Evolutionary conservation across 2,113 vertebrate genomes (phyloP).

Genomic region (Epinephelus cyanopodus): DNA sequence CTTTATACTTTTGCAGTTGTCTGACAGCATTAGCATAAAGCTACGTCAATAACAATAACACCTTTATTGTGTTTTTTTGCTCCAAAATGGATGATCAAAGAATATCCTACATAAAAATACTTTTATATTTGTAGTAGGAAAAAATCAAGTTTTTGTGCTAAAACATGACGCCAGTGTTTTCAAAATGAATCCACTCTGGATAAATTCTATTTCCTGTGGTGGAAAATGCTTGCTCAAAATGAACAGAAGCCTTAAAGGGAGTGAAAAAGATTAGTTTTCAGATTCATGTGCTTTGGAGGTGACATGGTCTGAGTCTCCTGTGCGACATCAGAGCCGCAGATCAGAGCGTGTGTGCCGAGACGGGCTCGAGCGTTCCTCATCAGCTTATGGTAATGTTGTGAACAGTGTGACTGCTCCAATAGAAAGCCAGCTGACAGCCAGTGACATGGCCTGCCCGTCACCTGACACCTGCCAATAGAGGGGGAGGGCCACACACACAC

Average conservation of each 20-base stretch:
- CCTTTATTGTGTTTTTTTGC: background rate
- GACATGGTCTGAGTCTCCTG: slow-evolving; percentile 36
- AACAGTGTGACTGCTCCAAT: slow-evolving; percentile 79
- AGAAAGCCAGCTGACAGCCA: slow-evolving; percentile 85
- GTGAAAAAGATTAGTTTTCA: slow-evolving; percentile 25
- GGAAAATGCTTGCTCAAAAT: background rate
- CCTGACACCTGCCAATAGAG: slow-evolving; percentile 85
- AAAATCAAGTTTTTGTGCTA: background rate
- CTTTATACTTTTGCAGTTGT: background rate
- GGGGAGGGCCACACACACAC: slow-evolving; percentile 52
- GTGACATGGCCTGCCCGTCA: slow-evolving; percentile 83
- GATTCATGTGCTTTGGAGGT: slow-evolving; percentile 34
- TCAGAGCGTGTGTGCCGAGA: slow-evolving; percentile 57
- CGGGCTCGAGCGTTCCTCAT: slow-evolving; percentile 66
- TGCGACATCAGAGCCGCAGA: slow-evolving; percentile 64
- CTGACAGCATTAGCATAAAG: background rate
- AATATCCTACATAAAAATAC: no score
- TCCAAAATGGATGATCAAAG: background rate
- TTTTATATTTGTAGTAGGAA: background rate
- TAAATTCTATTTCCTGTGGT: background rate
- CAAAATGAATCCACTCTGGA: background rate
- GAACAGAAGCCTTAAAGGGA: background rate
- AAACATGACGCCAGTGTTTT: background rate
- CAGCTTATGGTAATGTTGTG: slow-evolving; percentile 81
- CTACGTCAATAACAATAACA: no score